These are phyloP conservation scores for Barbus barbus DNA, from an alignment of 2,113 vertebrate species.

Conservation along the genomic window DNA sequence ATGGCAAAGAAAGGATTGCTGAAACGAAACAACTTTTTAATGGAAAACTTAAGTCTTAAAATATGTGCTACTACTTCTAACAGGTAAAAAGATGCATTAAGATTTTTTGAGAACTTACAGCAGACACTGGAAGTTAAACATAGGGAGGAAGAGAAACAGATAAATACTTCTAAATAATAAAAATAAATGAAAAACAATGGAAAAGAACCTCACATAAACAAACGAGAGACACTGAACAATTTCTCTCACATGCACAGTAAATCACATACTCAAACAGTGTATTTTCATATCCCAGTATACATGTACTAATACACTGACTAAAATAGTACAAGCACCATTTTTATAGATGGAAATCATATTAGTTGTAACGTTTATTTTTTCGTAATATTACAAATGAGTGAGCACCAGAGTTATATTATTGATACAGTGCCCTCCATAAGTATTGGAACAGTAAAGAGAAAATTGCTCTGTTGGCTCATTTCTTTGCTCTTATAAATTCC, in stretches of 20 bases:
- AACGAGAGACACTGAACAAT: neutral
- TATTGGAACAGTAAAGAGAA: too few relatives aligned
- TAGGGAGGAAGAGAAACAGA: neutral
- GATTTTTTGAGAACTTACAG: neutral
- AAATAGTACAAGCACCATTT: neutral
- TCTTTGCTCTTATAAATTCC: too few relatives aligned
- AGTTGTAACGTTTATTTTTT: neutral
- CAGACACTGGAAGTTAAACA: constrained; percentile 4
- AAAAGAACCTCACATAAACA: neutral
- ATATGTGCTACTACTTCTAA: neutral
- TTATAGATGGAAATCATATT: neutral
- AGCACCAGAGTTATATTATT: neutral
- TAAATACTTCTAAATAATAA: neutral
- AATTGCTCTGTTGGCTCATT: too few relatives aligned
- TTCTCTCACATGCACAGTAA: neutral
- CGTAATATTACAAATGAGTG: neutral
- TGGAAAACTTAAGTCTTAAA: neutral
- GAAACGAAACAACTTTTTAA: neutral
- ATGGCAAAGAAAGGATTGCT: neutral
- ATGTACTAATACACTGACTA: neutral
- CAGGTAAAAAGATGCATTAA: neutral
- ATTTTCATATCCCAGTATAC: neutral
- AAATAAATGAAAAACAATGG: neutral
- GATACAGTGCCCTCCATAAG: too few relatives aligned
- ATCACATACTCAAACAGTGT: neutral